These are phyloP conservation scores for Crotalus horridus DNA, from an alignment of 2,113 vertebrate species.

Conservation along the genomic window DNA sequence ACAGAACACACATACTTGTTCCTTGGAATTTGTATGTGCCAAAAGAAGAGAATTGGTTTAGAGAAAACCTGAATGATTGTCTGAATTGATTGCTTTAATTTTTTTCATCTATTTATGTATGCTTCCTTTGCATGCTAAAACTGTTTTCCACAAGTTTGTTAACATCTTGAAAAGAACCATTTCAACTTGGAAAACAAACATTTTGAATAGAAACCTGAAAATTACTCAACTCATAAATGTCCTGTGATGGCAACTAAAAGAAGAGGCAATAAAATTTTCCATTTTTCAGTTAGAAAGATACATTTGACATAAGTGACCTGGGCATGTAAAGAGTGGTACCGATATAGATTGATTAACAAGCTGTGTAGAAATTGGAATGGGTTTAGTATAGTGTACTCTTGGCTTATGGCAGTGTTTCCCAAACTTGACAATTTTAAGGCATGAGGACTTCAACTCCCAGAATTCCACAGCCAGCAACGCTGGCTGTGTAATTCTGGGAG, in stretches of 20 bases:
- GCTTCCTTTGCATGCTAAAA: neutral
- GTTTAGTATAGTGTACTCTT: neutral
- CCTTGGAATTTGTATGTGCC: constrained; percentile 8
- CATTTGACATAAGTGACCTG: neutral
- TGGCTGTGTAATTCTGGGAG: too few relatives aligned
- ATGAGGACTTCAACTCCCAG: too few relatives aligned
- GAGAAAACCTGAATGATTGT: constrained; percentile 19
- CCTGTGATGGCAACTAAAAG: neutral
- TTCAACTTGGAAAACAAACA: neutral
- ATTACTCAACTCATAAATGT: neutral
- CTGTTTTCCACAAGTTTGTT: constrained; percentile 11
- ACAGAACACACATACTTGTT: constrained; percentile 22
- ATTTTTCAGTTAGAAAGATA: neutral
- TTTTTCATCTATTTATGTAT: neutral
- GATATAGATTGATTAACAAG: neutral
- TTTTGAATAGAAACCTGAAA: neutral
- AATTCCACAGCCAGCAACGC: too few relatives aligned
- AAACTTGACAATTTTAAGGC: too few relatives aligned
- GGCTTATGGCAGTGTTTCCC: neutral
- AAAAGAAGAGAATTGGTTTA: neutral
- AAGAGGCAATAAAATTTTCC: neutral
- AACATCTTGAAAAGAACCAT: constrained; percentile 8
- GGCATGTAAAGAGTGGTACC: neutral
- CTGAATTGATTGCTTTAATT: constrained; percentile 12
- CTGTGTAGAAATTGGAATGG: neutral